phyloP scores from a whole-genome alignment of 2,113 vertebrate species.

The Zosterops hypoxanthus region DNA sequence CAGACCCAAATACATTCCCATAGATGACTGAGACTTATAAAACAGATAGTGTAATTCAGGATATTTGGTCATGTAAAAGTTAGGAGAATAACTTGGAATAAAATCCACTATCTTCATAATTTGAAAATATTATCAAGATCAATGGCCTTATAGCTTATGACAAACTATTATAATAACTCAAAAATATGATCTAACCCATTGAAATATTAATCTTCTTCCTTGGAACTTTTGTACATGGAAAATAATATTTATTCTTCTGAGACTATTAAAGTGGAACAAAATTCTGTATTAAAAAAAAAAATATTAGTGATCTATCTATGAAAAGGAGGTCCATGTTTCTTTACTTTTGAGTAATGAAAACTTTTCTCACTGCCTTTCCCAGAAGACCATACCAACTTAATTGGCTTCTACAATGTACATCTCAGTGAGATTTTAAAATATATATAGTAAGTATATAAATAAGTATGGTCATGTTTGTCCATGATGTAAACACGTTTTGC shows the following conservation, averaged over 20 bases:
- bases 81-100: neutral
- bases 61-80: neutral
- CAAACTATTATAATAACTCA: neutral
- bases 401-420: neutral
- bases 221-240: neutral
- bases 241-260: neutral
- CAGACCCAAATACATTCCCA: fast-evolving
- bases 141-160: neutral
- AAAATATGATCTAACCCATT: neutral
- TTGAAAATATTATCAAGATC: neutral
- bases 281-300: neutral
- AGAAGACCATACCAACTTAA: neutral
- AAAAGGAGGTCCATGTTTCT: neutral
- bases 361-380: neutral
- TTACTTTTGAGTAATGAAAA: neutral
- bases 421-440: neutral
- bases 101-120: neutral
- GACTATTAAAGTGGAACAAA: neutral
- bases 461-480: neutral
- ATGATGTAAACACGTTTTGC: neutral
- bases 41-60: neutral
- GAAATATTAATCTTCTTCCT: neutral
- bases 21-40: neutral
- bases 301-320: neutral
- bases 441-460: neutral